A percentile compares a stretch with the other conserved stretches of the same genome.
phyloP scores from a whole-genome alignment of 2,113 vertebrate species.

The Callorhinus ursinus region DNA sequence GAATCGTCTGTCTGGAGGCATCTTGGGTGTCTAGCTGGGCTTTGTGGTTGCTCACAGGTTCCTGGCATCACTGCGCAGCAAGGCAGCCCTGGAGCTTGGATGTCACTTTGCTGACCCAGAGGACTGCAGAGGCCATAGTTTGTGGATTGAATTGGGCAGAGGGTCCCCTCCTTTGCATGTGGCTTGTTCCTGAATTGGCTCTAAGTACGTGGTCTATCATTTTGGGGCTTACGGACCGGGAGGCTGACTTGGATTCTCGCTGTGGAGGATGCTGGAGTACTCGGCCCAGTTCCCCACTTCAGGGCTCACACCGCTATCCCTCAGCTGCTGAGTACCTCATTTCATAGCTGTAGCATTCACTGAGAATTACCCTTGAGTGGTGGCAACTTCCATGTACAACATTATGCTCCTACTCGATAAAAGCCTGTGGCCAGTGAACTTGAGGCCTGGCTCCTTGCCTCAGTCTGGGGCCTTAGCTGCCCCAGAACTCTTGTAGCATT shows the following conservation, averaged over 20 bases:
- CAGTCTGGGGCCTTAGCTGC: background rate
- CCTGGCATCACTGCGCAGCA: background rate
- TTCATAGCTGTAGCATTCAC: background rate
- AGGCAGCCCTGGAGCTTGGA: background rate
- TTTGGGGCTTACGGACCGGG: background rate
- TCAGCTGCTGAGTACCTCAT: background rate
- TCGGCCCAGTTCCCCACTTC: background rate
- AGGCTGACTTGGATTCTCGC: background rate
- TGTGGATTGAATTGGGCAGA: background rate
- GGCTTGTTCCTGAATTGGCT: background rate
- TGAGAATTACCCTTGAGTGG: background rate
- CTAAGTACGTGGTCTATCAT: background rate
- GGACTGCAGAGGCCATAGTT: background rate
- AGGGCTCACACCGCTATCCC: background rate
- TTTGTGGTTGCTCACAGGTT: background rate
- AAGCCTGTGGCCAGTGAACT: background rate
- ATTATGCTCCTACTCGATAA: background rate
- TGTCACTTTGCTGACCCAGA: background rate
- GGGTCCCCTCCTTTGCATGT: background rate
- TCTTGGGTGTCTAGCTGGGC: background rate
- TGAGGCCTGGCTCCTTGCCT: background rate
- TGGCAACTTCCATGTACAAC: background rate
- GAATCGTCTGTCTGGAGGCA: background rate
- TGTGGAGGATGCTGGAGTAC: background rate
- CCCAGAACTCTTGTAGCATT: fast-evolving